Evolutionary conservation across 2,888 invertebrate species (phyloP).

Genomic region (Macropis europaea): DNA sequence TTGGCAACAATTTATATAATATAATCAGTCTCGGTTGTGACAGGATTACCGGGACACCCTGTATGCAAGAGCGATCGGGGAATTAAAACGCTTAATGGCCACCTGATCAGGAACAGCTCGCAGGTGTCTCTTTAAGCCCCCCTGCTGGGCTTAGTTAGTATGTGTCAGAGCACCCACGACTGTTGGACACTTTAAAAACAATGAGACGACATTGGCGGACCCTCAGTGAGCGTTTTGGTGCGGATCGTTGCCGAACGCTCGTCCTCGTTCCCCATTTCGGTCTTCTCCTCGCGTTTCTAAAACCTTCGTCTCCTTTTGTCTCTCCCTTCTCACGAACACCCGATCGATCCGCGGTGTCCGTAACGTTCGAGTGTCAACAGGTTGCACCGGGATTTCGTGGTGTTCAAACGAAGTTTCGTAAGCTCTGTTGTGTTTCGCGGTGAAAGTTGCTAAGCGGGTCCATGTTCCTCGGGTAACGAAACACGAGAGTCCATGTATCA

Average conservation of each 20-base stretch:
- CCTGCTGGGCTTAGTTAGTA: slow-evolving; percentile 59
- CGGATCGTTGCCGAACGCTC: slow-evolving; percentile 48
- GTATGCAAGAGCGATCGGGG: slow-evolving; percentile 38
- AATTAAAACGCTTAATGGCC: slow-evolving; percentile 62
- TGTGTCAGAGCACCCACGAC: slow-evolving; percentile 59
- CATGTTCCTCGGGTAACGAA: slow-evolving; percentile 22
- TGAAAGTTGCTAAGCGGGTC: slow-evolving; percentile 38
- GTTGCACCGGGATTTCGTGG: background rate
- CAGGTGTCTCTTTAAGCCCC: slow-evolving; percentile 66
- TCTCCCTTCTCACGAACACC: background rate
- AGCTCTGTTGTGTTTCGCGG: slow-evolving; percentile 21
- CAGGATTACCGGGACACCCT: slow-evolving; percentile 9
- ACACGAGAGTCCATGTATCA: slow-evolving; percentile 14
- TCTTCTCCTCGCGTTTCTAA: background rate
- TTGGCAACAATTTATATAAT: too few species aligned
- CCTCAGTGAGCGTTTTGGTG: slow-evolving; percentile 68
- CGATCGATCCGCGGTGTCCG: too few species aligned
- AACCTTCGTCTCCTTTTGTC: background rate
- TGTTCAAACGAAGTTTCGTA: too few species aligned
- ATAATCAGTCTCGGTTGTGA: too few species aligned
- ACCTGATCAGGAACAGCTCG: slow-evolving; percentile 61
- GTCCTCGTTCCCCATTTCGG: slow-evolving; percentile 39
- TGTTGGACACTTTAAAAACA: slow-evolving; percentile 74
- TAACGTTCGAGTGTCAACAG: background rate
- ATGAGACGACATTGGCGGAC: slow-evolving; percentile 69